These are phyloP conservation scores for Oceanodroma leucorhoa DNA, from an alignment of 2,797 vertebrate species.

Conservation along the genomic window DNA sequence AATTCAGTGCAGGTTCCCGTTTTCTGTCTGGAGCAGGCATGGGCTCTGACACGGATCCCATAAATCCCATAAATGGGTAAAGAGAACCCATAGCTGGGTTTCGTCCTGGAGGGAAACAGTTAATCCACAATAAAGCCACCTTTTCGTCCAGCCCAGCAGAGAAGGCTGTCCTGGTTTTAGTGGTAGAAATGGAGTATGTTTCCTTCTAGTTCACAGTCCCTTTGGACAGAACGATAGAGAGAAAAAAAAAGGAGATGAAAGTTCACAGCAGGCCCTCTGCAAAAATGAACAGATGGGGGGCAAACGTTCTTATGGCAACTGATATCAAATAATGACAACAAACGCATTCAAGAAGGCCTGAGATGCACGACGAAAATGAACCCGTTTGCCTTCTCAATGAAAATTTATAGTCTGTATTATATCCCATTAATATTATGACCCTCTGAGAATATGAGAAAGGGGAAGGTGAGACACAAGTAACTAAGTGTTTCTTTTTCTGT, in stretches of 20 bases:
- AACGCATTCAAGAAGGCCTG: background rate
- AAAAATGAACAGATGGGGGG: background rate
- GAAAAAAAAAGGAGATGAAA: background rate
- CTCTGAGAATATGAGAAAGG: background rate
- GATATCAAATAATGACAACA: background rate
- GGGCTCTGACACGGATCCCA: accelerated
- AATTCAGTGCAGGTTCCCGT: background rate
- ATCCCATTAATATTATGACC: background rate
- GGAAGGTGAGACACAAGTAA: background rate
- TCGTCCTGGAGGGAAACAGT: background rate
- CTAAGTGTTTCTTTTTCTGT: background rate
- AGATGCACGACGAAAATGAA: background rate
- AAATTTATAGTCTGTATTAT: background rate
- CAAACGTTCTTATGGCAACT: background rate
- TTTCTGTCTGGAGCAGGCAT: background rate
- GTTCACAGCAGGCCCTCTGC: background rate
- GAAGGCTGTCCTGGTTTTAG: background rate
- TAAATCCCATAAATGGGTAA: no score
- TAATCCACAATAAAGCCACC: background rate
- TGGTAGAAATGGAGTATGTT: background rate
- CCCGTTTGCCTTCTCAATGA: background rate
- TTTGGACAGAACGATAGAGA: background rate
- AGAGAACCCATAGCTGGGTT: background rate
- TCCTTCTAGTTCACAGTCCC: background rate
- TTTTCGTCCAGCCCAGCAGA: background rate